Evolutionary conservation across 2,888 invertebrate species (phyloP).

Genomic region (Cantharis rustica): DNA sequence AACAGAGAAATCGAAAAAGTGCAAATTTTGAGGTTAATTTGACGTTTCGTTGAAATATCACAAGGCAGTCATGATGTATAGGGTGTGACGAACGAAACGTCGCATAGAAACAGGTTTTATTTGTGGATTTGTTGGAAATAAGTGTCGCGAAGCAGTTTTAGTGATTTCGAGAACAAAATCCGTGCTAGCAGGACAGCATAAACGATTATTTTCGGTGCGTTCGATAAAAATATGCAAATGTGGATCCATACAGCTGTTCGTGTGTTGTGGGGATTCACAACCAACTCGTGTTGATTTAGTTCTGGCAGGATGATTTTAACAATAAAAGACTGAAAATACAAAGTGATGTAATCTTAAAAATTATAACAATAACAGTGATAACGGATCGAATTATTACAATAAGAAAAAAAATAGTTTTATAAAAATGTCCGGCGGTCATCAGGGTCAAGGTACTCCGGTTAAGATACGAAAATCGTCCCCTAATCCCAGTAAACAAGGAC

Average conservation of each 20-base stretch:
- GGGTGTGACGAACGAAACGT: background rate
- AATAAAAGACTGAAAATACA: background rate
- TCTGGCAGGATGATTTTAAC: background rate
- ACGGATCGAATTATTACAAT: constrained; percentile 6
- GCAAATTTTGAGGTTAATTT: background rate
- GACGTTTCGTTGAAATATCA: background rate
- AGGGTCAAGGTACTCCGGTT: constrained; percentile 53
- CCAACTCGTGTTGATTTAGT: background rate
- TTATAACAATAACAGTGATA: background rate
- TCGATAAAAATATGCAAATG: background rate
- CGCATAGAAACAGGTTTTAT: background rate
- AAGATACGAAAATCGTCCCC: constrained; percentile 71
- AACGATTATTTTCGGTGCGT: background rate
- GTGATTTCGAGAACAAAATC: background rate
- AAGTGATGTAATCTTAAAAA: background rate
- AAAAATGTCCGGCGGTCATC: constrained; percentile 57
- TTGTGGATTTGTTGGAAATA: background rate
- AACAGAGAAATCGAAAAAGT: background rate
- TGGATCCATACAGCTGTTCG: background rate
- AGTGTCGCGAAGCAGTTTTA: background rate
- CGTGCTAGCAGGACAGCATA: background rate
- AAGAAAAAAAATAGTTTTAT: constrained; percentile 2
- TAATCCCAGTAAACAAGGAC: constrained; percentile 67
- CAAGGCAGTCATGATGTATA: background rate
- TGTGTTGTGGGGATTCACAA: background rate